Evolutionary conservation across 2,888 invertebrate genomes (phyloP).

Genomic region (Dicyrtomina minuta): DNA sequence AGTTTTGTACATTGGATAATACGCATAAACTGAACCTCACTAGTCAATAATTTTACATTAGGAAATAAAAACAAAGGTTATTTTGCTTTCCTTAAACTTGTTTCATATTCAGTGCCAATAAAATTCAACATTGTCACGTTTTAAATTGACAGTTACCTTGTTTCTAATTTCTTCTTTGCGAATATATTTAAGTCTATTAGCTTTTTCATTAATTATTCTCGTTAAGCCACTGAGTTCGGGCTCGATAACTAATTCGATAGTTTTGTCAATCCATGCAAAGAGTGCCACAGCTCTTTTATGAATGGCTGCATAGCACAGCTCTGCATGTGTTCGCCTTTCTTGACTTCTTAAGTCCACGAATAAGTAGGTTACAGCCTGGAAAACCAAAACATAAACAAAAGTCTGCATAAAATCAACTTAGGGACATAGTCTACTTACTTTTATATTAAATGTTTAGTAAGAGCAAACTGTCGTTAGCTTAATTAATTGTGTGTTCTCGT

Average conservation of each 20-base stretch:
- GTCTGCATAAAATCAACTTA: neutral
- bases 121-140: neutral
- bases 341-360: conserved; percentile 50
- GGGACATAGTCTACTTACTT: no score
- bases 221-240: conserved; percentile 38
- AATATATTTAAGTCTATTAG: conserved; percentile 39
- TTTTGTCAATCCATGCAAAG: conserved; percentile 51
- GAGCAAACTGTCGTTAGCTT: no score
- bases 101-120: conserved; percentile 5
- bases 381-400: no score
- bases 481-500: no score
- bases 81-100: neutral
- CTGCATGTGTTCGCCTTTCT: conserved; percentile 48
- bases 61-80: no score
- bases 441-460: conserved; percentile 45
- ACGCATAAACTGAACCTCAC: no score
- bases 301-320: conserved; percentile 49
- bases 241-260: conserved; percentile 46
- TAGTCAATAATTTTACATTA: no score
- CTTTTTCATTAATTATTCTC: conserved; percentile 39
- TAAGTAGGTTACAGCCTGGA: conserved; percentile 50
- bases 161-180: conserved; percentile 42
- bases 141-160: conserved; percentile 40
- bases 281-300: conserved; percentile 51
- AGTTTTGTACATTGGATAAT: no score